Evolutionary conservation across 2,888 invertebrate species (phyloP).

Genomic region (Leucophora obtusa): DNA sequence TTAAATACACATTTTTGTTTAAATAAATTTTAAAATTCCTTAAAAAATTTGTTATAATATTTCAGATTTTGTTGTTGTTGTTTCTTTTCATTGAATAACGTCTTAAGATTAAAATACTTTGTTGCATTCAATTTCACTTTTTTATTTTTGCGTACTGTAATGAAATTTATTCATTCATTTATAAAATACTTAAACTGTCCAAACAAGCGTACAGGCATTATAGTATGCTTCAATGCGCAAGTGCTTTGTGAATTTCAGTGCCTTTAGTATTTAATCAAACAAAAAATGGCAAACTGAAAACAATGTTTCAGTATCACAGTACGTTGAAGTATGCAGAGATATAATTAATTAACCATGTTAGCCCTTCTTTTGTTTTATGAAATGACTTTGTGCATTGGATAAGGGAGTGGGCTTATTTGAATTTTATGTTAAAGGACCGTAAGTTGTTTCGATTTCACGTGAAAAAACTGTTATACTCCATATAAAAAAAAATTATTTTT

Average conservation of each 20-base stretch:
- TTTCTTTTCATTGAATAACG: too few species aligned
- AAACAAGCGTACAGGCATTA: neutral
- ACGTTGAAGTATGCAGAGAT: conserved; percentile 4
- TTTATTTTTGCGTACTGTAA: too few species aligned
- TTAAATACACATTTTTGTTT: too few species aligned
- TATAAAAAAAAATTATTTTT: too few species aligned
- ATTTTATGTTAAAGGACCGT: neutral
- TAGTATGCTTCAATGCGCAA: conserved; percentile 58
- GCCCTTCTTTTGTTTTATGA: neutral
- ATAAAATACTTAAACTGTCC: neutral
- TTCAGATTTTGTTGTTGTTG: too few species aligned
- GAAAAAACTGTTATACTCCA: too few species aligned
- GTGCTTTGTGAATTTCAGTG: conserved; percentile 19
- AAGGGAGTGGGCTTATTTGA: neutral
- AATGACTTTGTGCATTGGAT: neutral
- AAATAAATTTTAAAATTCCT: too few species aligned
- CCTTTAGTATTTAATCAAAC: conserved; percentile 19
- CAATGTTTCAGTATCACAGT: conserved; percentile 40
- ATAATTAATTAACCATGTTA: neutral
- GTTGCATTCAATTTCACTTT: too few species aligned
- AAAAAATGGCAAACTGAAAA: conserved; percentile 6
- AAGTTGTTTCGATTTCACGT: too few species aligned
- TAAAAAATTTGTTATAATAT: too few species aligned
- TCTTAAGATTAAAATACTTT: too few species aligned
- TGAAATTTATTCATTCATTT: too few species aligned